Base-by-base conservation (phyloP, 2,113 vertebrate genomes). In the Desmodus rotundus region DNA sequence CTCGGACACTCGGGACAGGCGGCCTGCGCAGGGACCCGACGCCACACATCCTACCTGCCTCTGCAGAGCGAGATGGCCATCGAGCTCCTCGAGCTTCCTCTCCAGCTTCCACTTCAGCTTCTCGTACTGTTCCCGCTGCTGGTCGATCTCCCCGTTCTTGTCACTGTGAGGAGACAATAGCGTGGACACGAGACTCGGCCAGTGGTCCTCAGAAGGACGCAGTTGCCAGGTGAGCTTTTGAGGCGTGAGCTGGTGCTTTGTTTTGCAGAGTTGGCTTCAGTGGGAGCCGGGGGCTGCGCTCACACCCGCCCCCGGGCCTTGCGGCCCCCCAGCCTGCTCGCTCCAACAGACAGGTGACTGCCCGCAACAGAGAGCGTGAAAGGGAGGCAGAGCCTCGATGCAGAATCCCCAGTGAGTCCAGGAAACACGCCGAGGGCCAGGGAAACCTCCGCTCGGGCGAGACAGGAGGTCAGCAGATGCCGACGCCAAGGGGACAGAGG, bases 61-160 rank as follows among this genome's bases (percentile, higher is more conserved):
- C 93, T 99, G 99, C 88, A 98, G 97, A 3, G 92, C 97, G 54
- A 98, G 81, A 0, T 99, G 97, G 61, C 98, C 98, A 26, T 99
- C 98, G 1, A 98, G 41, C 52, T 99, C 98, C 93, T 98, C 96
- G 7, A 98, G 98, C 58, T 97, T 98, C 47, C 97, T 95, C 91
- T 99, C 98, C 67, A 99, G 97, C 56, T 96, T 92, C 85, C 81
- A 86, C 96, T 98, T 98, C 76, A 99, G 97, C 26, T 87, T 96
- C 76, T 98, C 98, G 45, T 97, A 98, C 73, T 98, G 98, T 38
- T 99, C 98, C 41, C 81, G 97, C 31, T 98, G 98, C 20, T 82
- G 98, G 94, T 98, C 96, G 1, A 97, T 73, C 52, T 98, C 98
- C 22, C 19, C 43, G 24, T 96, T 97, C 97, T 98, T 98, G 84